Percentiles rank a stretch among this genome's conserved stretches.
Conservation (phyloP, 2,113 vertebrate genomes). For the Gopherus flavomarginatus region DNA sequence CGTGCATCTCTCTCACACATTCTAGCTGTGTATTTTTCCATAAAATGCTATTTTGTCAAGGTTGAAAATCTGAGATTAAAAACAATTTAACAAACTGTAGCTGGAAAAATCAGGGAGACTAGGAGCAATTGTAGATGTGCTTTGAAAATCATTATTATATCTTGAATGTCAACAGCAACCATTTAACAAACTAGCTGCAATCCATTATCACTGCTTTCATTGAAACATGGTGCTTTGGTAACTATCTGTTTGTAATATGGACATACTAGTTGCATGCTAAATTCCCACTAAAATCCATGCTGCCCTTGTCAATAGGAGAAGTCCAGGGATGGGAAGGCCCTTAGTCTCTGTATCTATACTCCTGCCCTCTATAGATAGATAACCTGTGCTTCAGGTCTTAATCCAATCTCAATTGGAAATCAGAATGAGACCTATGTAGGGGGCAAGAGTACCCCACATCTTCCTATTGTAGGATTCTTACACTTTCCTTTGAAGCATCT, state of each 20-base stretch:
- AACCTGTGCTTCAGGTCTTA: background rate
- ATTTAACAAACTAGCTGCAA: background rate
- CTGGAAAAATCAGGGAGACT: background rate
- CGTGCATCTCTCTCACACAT: fast-evolving
- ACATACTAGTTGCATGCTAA: fast-evolving
- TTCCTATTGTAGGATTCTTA: background rate
- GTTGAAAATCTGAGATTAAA: background rate
- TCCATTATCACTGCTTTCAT: fast-evolving
- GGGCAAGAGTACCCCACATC: fast-evolving
- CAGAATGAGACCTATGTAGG: background rate
- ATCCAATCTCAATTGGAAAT: background rate
- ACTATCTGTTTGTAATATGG: background rate
- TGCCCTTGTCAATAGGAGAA: background rate
- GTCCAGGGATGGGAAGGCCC: background rate
- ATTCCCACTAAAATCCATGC: background rate
- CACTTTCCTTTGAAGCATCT: background rate
- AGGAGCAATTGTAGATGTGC: conserved; percentile 29
- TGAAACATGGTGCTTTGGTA: background rate
- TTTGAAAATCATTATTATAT: background rate
- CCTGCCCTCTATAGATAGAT: too few relatives aligned
- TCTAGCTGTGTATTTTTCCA: background rate
- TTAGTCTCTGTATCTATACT: fast-evolving
- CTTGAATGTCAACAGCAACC: background rate
- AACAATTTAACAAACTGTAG: background rate
- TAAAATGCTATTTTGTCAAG: background rate